A percentile compares a stretch with the other conserved stretches of the same genome.
Evolutionary conservation across 2,888 invertebrate genomes (phyloP).

Genomic region (Cynaeus angustus): DNA sequence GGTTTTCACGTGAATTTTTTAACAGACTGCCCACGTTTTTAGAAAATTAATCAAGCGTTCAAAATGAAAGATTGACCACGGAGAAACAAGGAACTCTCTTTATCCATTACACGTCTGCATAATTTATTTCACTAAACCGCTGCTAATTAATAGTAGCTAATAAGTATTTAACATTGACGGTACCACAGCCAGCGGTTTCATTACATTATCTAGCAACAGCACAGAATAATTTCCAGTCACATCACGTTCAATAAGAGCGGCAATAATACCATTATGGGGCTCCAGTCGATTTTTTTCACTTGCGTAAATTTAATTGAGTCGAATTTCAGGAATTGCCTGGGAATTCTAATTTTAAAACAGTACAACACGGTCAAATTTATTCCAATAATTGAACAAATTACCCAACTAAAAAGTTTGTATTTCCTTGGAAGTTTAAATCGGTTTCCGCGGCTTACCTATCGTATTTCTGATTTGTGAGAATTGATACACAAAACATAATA

Average conservation of each 20-base stretch:
- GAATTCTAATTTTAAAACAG: conserved; percentile 46
- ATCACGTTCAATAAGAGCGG: conserved; percentile 39
- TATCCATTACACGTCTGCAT: conserved; percentile 38
- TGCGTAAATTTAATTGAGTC: conserved; percentile 53
- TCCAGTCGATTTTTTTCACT: conserved; percentile 51
- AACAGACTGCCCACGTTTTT: neutral
- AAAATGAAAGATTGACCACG: conserved; percentile 1
- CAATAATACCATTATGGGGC: conserved; percentile 41
- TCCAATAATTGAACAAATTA: conserved; percentile 33
- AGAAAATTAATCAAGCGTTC: neutral
- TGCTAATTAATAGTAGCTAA: conserved; percentile 40
- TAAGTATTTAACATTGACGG: conserved; percentile 45
- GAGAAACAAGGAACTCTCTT: neutral
- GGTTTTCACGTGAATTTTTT: neutral
- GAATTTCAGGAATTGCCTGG: conserved; percentile 39
- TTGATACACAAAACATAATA: conserved; percentile 6
- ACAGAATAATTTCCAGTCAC: conserved; percentile 33
- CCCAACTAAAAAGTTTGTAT: conserved; percentile 31
- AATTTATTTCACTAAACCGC: conserved; percentile 33
- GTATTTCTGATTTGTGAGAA: too few relatives aligned
- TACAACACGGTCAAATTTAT: conserved; percentile 31
- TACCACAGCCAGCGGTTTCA: conserved; percentile 46
- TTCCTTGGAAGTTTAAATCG: neutral
- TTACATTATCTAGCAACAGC: conserved; percentile 43
- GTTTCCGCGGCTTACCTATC: too few relatives aligned